phyloP scores from a whole-genome alignment of 1,140 invertebrate species.

The Hermatobates lingyangjiaoensis region DNA sequence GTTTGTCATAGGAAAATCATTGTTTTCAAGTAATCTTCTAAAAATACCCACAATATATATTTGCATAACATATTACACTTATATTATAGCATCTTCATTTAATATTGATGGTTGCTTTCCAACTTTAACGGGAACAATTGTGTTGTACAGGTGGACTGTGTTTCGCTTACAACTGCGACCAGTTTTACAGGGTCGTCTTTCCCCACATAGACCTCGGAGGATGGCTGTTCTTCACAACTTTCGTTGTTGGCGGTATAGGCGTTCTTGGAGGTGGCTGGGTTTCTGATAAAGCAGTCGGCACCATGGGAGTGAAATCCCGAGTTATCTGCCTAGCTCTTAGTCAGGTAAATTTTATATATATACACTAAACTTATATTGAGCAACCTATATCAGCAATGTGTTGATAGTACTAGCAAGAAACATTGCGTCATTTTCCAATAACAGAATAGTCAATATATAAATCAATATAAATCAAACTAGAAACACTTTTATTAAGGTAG shows the following conservation, averaged over 20 bases:
- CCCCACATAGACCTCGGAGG: conserved; percentile 69
- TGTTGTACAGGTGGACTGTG: conserved; percentile 59
- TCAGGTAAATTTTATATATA: conserved; percentile 28
- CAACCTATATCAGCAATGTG: too few species aligned
- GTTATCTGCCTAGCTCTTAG: conserved; percentile 66
- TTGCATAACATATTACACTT: conserved; percentile 4
- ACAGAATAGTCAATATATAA: too few species aligned
- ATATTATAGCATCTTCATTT: neutral
- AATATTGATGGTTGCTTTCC: too few species aligned
- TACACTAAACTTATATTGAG: too few species aligned
- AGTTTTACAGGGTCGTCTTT: conserved; percentile 72
- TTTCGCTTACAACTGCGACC: conserved; percentile 75
- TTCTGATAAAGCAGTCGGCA: conserved; percentile 74
- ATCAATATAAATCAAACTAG: too few species aligned
- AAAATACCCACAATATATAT: neutral
- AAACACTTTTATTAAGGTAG: too few species aligned
- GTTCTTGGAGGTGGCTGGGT: conserved; percentile 73
- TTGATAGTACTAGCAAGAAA: too few species aligned
- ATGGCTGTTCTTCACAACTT: conserved; percentile 72
- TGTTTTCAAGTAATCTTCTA: too few species aligned
- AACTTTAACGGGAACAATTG: too few species aligned
- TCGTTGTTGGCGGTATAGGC: conserved; percentile 68
- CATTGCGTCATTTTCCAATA: too few species aligned
- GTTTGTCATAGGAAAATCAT: too few species aligned
- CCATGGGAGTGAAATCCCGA: conserved; percentile 65